Evolutionary conservation across 2,888 invertebrate genomes (phyloP), one percentile per base, ranked within the genome.

Genomic region (Drosophila anomalipes): DNA sequence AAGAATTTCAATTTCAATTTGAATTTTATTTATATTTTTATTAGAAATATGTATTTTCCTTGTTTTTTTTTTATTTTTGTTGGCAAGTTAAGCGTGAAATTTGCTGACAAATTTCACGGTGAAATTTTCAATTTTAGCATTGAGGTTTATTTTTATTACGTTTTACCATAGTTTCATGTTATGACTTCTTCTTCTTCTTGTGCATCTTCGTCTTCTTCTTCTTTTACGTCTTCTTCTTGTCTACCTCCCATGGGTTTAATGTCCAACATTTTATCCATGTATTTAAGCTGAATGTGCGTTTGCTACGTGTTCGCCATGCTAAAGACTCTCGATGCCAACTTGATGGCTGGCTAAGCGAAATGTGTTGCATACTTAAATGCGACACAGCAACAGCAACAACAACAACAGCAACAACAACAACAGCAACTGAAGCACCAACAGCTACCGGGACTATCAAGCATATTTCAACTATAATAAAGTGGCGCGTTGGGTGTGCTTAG

Each of bases 381-480:
- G 80, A 75, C 84, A 84, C 63, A 70, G 4, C 39, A 57, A n/a
- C 28, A 56, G 28, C 58, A 32, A 7, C 33, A 57, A n/a, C n/a
- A 39, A 4, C 30, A 56, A 12, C 12, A 70, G 4, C 39, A 57
- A n/a, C 28, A 56, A 33, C 58, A 32, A 7, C 33, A 57, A n/a
- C n/a, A 39, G 4, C 30, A 56, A 12, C 12, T 10, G 41, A n/a
- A n/a, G 41, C 44, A 44, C 14, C 22, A 26, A 9, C 30, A 32
- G 12, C 52, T 30, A 30, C 57, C 70, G 73, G 57, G 47, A 47
- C 62, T 30, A 73, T 70, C 59, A 73, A 74, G 68, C 77, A 81
- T 81, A 77, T 89, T 88, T 81, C 74, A 81, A 75, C 62, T 83
- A 71, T 82, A 89, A 87, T 84, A 88, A 90, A 86, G 87, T 89